Evolutionary conservation across 2,113 vertebrate species (phyloP), one percentile per base, ranked within the genome.

Genomic region (Lycaon pictus): DNA sequence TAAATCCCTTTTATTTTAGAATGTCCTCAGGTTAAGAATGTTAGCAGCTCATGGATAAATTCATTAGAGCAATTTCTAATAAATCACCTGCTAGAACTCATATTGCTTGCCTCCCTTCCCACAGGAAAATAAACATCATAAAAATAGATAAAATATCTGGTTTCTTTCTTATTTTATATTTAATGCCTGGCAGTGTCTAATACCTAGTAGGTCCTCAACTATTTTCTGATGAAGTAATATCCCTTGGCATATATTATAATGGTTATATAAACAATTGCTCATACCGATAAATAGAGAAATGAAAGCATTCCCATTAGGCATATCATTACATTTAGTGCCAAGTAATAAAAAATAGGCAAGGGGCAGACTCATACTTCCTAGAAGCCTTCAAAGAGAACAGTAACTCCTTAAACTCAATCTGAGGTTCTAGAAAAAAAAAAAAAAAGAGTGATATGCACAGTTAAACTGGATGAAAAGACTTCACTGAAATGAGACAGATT

Each of bases 1-100:
- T 53, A 96, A 82, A 79, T 72, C 11, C 22, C 25, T 90, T 94
- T 43, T 92, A 48, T 94, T 96, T 55, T 32, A 37, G 60, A 81
- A 81, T 63, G 22, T 35, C 43, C 23, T 81, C 69, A 71, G 35
- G 37, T 69, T 95, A 95, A 92, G 55, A 77, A 93, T 53, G 27
- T 37, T 62, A 90, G 56, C 71, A 80, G 15, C 19, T 94, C 32
- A 22, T 43, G 8, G 53, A 60, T 96, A n/a, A 88, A 88, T 72
- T 90, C 53, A 77, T 43, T 20, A 95, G 22, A 90, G 19, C 29
- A 95, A 93, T 88, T 43, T 62, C 88, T 69, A 82, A 88, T 51
- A 37, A 85, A 51, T 2, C 92, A 27, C 3, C 15, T 1, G 2
- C 37, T 67, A 87, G 63, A 95, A 76, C 37, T 90, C 80, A 29